These are phyloP conservation scores for Actinopyga echinites DNA, from an alignment of 53 echinoderm and acorn worm species.

Conservation along the genomic window DNA sequence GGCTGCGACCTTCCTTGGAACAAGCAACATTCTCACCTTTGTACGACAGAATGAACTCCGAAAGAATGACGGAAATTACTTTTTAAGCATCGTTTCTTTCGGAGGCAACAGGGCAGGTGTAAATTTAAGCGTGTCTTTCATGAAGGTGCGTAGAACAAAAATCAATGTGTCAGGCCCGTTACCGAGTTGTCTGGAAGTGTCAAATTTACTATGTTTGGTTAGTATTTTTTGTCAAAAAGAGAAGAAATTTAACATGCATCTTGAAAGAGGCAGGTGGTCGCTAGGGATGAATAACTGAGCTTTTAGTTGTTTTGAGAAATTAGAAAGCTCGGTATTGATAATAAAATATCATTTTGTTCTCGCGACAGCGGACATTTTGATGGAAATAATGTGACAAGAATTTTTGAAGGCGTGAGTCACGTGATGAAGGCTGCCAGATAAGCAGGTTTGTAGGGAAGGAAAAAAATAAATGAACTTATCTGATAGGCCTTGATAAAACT, in stretches of 20 bases:
- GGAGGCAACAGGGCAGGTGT: constrained; percentile 40
- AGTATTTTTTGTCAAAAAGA: neutral
- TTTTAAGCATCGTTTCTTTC: constrained; percentile 47
- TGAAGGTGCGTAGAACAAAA: constrained; percentile 32
- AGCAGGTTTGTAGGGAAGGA: too few species aligned
- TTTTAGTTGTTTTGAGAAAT: neutral
- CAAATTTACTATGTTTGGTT: constrained; percentile 4
- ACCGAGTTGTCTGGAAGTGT: constrained; percentile 26
- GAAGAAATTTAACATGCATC: constrained; percentile 8
- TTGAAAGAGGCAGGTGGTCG: constrained; percentile 20
- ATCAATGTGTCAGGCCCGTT: constrained; percentile 45
- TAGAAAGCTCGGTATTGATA: too few species aligned
- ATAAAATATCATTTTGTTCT: too few species aligned
- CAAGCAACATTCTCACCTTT: constrained; percentile 34
- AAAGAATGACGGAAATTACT: constrained; percentile 43
- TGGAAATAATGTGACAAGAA: too few species aligned
- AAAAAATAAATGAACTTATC: too few species aligned
- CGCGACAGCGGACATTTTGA: too few species aligned
- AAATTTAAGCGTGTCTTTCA: constrained; percentile 40
- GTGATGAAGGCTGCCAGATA: too few species aligned
- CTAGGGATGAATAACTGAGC: constrained; percentile 16
- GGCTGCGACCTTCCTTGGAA: constrained; percentile 21
- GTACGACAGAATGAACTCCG: neutral
- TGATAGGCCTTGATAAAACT: too few species aligned
- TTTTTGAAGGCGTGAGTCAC: too few species aligned